Evolutionary conservation across 2,797 vertebrate genomes (phyloP).

Genomic region (Rhinoraja longicauda): DNA sequence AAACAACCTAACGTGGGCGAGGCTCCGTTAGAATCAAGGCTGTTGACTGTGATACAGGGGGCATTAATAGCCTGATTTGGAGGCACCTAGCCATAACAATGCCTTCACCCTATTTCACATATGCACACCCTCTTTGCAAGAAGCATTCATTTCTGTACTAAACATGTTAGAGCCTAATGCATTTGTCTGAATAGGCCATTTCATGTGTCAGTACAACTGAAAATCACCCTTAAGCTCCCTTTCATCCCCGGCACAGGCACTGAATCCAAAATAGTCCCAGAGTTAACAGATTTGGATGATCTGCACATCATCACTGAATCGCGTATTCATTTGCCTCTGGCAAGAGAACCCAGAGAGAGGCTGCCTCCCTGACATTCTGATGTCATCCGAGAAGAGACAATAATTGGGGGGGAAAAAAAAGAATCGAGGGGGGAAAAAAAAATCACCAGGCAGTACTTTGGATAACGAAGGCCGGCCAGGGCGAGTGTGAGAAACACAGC

Average conservation of each 20-base stretch:
- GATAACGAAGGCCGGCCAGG: constrained; percentile 60
- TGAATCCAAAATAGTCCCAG: constrained; percentile 80
- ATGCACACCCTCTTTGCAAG: constrained; percentile 42
- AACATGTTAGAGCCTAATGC: constrained; percentile 40
- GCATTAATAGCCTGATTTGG: constrained; percentile 59
- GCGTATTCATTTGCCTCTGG: constrained; percentile 93
- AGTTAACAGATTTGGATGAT: constrained; percentile 66
- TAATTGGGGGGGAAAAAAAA: constrained; percentile 63
- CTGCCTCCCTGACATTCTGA: constrained; percentile 78
- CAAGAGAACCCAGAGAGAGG: constrained; percentile 66
- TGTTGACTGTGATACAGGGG: constrained; percentile 45
- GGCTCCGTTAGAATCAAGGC: constrained; percentile 31
- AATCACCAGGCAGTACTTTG: background rate
- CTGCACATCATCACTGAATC: constrained; percentile 62
- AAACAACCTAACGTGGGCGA: constrained; percentile 42
- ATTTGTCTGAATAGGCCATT: constrained; percentile 54
- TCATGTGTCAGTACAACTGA: constrained; percentile 55
- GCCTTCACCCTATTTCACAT: constrained; percentile 53
- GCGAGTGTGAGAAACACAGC: constrained; percentile 49
- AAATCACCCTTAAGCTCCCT: constrained; percentile 61
- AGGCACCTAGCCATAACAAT: constrained; percentile 51
- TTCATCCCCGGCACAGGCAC: constrained; percentile 59
- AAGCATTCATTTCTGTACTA: constrained; percentile 44
- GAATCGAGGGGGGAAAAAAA: background rate
- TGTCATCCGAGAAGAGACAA: constrained; percentile 66